Base-by-base conservation (phyloP, 2,797 vertebrate genomes). In the Coendou prehensilis region DNA sequence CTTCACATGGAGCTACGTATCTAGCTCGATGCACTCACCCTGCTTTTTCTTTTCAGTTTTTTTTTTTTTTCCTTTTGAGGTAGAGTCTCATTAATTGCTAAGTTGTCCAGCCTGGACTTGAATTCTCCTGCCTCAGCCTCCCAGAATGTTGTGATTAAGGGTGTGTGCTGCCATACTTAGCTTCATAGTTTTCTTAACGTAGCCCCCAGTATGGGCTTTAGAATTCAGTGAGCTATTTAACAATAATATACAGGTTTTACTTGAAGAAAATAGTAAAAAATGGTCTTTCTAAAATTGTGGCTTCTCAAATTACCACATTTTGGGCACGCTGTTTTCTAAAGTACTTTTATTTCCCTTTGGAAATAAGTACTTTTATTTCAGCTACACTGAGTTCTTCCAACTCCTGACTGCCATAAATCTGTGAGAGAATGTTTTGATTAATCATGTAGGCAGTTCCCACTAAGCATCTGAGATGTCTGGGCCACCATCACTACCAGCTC, bases 181-280 rank as follows among this genome's bases (percentile, higher is more conserved):
- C 23, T 75, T 69, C 23, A 9, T 23, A 56, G 26, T 69, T 90
- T 90, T 73, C 45, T 41, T 56, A 37, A 59, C 8, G 11, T 37
- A 81, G 54, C 14, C 6, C 67, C 47, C n/a, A 54, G 45, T 20
- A 8, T 1, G 73, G n/a, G 18, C 52, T 64, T 95, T 87, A 87
- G 64, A 75, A 89, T 84, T 89, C 76, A 81, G 45, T 88, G 93
- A 89, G 26, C 56, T 59, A 61, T 71, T 93, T 91, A 88, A 63
- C 73, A 83, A 82, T 41, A 56, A 54, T 47, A 9, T 54, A 11
- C 10, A 87, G 50, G 30, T 91, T 96, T 91, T 71, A 78, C 30
- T 96, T 67, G 69, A 92, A 94, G 57, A 95, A 95, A 95, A 69
- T 56, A 75, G 13, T 86, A 23, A 92, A 87, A 94, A 81, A 26